Conservation (phyloP, 2,797 vertebrate genomes). For the Sebastes minor region DNA sequence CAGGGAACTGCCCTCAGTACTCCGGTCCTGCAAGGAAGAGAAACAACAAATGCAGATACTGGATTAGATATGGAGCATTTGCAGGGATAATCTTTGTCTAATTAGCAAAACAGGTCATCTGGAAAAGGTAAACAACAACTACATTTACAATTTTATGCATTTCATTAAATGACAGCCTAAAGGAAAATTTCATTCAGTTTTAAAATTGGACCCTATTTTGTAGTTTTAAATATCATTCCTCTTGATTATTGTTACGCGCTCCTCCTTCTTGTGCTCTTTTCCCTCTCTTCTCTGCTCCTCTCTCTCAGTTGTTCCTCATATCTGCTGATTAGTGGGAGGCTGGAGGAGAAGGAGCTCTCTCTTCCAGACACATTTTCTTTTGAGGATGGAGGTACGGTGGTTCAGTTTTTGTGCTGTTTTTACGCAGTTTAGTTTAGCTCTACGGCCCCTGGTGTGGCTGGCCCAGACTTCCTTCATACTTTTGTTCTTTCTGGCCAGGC, state of each 20-base stretch:
- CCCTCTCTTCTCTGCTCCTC: no score
- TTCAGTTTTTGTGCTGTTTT: no score
- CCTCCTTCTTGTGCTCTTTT: background rate
- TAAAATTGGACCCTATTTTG: background rate
- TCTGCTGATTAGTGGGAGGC: no score
- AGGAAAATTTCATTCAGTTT: background rate
- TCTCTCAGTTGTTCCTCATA: no score
- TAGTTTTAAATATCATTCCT: background rate
- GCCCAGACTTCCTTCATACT: no score
- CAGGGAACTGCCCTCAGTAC: conserved; percentile 85
- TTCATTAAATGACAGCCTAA: background rate
- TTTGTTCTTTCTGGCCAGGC: background rate
- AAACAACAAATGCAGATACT: background rate
- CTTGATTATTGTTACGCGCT: background rate
- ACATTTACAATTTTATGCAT: background rate
- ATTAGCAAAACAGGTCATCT: background rate
- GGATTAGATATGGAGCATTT: background rate
- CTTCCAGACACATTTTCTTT: no score
- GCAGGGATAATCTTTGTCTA: background rate
- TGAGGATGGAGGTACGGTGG: no score
- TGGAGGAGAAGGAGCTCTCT: no score
- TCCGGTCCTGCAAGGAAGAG: conserved; percentile 82
- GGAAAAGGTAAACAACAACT: background rate
- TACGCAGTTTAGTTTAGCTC: no score
- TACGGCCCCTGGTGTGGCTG: no score